A percentile compares a stretch with the other conserved stretches of the same genome.
Conservation (phyloP, 2,888 invertebrate genomes). For the Steinernema scapterisci region DNA sequence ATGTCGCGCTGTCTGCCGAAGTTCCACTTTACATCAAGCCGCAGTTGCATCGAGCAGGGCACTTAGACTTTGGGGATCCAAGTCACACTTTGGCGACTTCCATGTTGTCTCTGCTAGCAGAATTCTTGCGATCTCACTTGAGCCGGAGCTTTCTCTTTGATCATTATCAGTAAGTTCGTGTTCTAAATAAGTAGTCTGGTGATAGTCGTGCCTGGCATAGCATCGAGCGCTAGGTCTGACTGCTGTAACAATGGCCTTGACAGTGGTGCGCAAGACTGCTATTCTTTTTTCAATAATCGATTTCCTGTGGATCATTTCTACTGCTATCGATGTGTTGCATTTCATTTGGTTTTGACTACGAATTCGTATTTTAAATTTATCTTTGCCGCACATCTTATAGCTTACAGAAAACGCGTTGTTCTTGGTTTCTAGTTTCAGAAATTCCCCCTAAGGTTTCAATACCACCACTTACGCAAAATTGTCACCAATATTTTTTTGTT, state of each 20-base stretch:
- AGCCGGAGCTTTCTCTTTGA: constrained; percentile 42
- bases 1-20: constrained; percentile 36
- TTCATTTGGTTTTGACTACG: not conserved
- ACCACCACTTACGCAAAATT: too few relatives aligned
- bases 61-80: constrained; percentile 19
- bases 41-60: constrained; percentile 34
- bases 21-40: constrained; percentile 37
- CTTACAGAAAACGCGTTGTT: too few relatives aligned
- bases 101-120: constrained; percentile 37
- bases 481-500: too few relatives aligned
- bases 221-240: constrained; percentile 6
- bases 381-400: not conserved
- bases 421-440: too few relatives aligned
- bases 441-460: too few relatives aligned
- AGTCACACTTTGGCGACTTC: constrained; percentile 25
- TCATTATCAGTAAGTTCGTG: constrained; percentile 42
- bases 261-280: not conserved
- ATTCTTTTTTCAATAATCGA: constrained; percentile 13
- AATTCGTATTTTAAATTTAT: not conserved
- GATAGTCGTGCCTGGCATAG: not conserved
- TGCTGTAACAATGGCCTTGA: constrained; percentile 29
- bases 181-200: not conserved
- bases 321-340: not conserved
- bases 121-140: constrained; percentile 38
- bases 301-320: not conserved